Conservation (phyloP, 2,888 invertebrate genomes). For the Hypolimnas misippus region DNA sequence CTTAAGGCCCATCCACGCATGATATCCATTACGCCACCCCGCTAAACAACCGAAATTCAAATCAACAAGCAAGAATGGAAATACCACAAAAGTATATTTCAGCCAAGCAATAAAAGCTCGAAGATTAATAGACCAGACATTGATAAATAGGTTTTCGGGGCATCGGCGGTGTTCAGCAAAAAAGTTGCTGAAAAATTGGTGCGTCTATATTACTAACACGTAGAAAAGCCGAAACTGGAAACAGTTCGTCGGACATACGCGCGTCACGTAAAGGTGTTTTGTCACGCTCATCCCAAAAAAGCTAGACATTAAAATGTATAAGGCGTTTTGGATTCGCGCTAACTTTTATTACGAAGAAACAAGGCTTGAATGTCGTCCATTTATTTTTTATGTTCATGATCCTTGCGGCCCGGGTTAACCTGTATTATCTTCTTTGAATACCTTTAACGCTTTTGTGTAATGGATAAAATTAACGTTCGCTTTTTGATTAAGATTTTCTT, state of each 20-base stretch:
- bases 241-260: slow-evolving; percentile 32
- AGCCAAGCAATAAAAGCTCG: slow-evolving; percentile 8
- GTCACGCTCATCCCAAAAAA: slow-evolving; percentile 42
- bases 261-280: slow-evolving; percentile 43
- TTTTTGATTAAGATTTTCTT: too few relatives aligned
- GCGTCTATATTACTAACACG: slow-evolving; percentile 29
- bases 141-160: slow-evolving; percentile 18
- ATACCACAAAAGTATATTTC: slow-evolving; percentile 8
- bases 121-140: slow-evolving; percentile 23
- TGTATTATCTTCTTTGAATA: background rate
- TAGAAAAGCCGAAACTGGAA: slow-evolving; percentile 21
- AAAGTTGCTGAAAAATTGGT: slow-evolving; percentile 22
- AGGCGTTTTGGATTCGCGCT: slow-evolving; percentile 35
- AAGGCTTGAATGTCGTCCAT: slow-evolving; percentile 26
- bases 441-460: background rate
- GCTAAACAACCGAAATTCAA: background rate
- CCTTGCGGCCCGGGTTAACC: slow-evolving; percentile 8
- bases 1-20: background rate
- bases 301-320: slow-evolving; percentile 41
- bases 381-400: slow-evolving; percentile 29
- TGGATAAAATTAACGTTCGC: background rate
- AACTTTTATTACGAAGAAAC: slow-evolving; percentile 36
- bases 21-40: background rate
- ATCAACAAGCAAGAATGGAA: slow-evolving; percentile 8
- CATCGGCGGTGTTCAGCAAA: slow-evolving; percentile 19